A percentile compares a stretch with the other conserved stretches of the same genome.
Conservation (phyloP, 2,888 invertebrate genomes). For the Anticlea derivata region DNA sequence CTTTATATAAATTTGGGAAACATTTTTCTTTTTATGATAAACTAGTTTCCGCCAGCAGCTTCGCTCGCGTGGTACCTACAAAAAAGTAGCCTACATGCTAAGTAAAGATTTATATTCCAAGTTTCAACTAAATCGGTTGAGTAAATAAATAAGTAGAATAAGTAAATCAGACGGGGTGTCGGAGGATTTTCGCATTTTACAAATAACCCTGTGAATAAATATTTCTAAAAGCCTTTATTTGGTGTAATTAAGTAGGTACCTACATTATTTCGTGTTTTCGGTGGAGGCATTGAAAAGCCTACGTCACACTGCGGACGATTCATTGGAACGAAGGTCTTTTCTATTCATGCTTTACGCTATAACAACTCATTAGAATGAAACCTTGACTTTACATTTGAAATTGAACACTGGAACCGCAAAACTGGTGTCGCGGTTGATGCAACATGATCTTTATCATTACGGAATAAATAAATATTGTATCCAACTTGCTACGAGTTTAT, state of each 20-base stretch:
- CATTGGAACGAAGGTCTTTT: constrained; percentile 47
- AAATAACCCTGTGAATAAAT: constrained; percentile 18
- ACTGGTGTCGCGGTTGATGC: constrained; percentile 36
- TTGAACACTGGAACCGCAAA: constrained; percentile 59
- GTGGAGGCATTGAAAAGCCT: constrained; percentile 31
- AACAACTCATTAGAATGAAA: constrained; percentile 53
- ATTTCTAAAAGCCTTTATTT: constrained; percentile 16
- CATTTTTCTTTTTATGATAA: no score
- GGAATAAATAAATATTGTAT: constrained; percentile 15
- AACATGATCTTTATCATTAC: constrained; percentile 29
- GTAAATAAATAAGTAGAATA: no score
- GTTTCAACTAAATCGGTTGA: no score
- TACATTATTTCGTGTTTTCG: constrained; percentile 22
- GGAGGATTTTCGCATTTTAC: no score
- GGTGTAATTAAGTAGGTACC: constrained; percentile 1
- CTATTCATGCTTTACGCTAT: constrained; percentile 54
- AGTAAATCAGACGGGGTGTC: no score
- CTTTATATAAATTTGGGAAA: no score
- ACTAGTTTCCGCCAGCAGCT: no score
- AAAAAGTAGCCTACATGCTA: no score
- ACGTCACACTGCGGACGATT: constrained; percentile 51
- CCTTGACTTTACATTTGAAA: constrained; percentile 64
- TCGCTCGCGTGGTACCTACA: no score
- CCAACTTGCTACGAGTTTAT: not conserved
- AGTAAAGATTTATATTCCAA: no score